Evolutionary conservation across 2,113 vertebrate species (phyloP).

Genomic region (Falco punctatus): DNA sequence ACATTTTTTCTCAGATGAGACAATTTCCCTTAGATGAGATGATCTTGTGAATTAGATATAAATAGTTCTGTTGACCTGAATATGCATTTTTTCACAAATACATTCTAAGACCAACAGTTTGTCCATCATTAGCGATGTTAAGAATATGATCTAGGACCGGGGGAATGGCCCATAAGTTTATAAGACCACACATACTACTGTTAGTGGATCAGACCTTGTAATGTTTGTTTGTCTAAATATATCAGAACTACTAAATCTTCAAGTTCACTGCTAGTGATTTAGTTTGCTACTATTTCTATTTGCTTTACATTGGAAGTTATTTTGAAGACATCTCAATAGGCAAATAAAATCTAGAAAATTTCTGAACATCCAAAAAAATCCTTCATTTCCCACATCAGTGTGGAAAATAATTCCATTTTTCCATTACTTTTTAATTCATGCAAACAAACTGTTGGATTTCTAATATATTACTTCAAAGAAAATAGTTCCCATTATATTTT

Average conservation of each 20-base stretch:
- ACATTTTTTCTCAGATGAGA: neutral
- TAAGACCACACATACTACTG: neutral
- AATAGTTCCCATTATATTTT: neutral
- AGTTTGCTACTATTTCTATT: neutral
- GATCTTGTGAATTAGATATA: slow-evolving; percentile 18
- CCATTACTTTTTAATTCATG: neutral
- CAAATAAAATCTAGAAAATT: neutral
- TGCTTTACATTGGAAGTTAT: neutral
- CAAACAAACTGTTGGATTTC: neutral
- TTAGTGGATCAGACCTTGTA: neutral
- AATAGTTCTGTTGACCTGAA: slow-evolving; percentile 43
- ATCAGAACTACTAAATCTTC: accelerated
- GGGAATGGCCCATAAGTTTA: neutral
- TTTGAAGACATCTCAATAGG: neutral
- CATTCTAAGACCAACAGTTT: neutral
- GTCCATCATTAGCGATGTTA: neutral
- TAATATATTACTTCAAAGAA: neutral
- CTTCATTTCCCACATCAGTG: neutral
- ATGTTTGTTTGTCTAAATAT: neutral
- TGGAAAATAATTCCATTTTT: neutral
- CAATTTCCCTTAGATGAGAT: neutral
- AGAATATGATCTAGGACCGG: neutral
- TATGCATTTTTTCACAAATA: neutral
- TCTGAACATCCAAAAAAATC: accelerated
- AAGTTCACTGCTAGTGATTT: neutral